Evolutionary conservation across 2,888 invertebrate genomes (phyloP).

Genomic region (Cerastis rubricosa): DNA sequence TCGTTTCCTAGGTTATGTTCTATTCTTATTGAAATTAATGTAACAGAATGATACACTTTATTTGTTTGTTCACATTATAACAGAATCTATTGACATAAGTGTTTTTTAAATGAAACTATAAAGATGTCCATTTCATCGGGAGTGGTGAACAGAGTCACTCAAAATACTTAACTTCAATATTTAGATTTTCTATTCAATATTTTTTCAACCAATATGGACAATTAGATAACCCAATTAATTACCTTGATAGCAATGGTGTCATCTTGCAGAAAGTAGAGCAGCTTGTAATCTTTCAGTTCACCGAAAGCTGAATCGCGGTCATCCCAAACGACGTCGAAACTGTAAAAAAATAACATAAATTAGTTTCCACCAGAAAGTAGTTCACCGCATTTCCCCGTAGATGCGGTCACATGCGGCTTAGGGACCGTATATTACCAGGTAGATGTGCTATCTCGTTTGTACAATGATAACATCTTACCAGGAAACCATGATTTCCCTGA

Average conservation of each 20-base stretch:
- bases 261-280: conserved; percentile 95
- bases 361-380: conserved; percentile 10
- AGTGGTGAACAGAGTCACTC: no score
- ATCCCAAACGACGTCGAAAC: conserved; percentile 93
- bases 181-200: background rate
- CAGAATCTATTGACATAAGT: background rate
- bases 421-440: conserved; percentile 50
- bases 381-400: conserved; percentile 20
- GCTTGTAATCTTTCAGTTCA: conserved; percentile 92
- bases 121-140: no score
- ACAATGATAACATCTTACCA: conserved; percentile 56
- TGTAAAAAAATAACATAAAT: conserved; percentile 70
- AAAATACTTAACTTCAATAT: background rate
- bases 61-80: background rate
- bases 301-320: conserved; percentile 91
- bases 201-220: no score
- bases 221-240: conserved; percentile 14
- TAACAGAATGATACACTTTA: background rate
- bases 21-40: conserved; percentile 7
- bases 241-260: conserved; percentile 94
- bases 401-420: conserved; percentile 27
- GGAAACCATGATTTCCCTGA: conserved; percentile 57
- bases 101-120: background rate
- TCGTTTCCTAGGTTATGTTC: background rate
- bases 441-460: conserved; percentile 39